Evolutionary conservation across 2,888 invertebrate genomes (phyloP).

Genomic region (Caenorhabditis japonica): DNA sequence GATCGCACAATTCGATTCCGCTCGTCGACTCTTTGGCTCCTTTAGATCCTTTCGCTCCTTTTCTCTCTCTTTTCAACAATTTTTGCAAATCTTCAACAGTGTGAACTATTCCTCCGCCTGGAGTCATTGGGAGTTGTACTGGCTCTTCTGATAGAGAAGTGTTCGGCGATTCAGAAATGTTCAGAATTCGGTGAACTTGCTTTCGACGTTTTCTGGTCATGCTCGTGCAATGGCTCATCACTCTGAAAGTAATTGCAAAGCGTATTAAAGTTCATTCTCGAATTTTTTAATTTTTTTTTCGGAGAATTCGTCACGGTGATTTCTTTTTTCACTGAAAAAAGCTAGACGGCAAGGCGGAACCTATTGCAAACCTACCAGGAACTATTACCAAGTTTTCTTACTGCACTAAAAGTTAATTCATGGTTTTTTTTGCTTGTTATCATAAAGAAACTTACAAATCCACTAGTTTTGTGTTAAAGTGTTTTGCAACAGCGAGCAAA

Average conservation of each 20-base stretch:
- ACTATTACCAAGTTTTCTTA: too few relatives aligned
- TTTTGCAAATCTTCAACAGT: conserved; percentile 46
- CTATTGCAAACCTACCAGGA: too few relatives aligned
- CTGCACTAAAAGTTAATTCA: too few relatives aligned
- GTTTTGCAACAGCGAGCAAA: conserved; percentile 20
- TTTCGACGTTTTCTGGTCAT: conserved; percentile 29
- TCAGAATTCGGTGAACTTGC: conserved; percentile 34
- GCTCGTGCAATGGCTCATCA: conserved; percentile 24
- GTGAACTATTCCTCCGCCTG: background rate
- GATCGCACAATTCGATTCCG: conserved; percentile 34
- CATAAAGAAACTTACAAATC: conserved; percentile 33
- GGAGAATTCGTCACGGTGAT: too few relatives aligned
- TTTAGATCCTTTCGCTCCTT: too few relatives aligned
- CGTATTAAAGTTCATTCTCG: too few relatives aligned
- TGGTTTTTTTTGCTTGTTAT: too few relatives aligned
- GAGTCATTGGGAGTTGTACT: background rate
- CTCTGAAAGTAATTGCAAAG: too few relatives aligned
- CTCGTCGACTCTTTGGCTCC: background rate
- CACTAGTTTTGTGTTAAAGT: conserved; percentile 18
- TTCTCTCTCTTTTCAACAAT: conserved; percentile 15
- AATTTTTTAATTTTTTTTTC: too few relatives aligned
- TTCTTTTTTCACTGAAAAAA: too few relatives aligned
- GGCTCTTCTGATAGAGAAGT: background rate
- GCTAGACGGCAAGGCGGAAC: too few relatives aligned
- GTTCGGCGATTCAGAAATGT: conserved; percentile 10